phyloP scores from a whole-genome alignment of 2,888 invertebrate genomes.

The Ischnura elegans region DNA sequence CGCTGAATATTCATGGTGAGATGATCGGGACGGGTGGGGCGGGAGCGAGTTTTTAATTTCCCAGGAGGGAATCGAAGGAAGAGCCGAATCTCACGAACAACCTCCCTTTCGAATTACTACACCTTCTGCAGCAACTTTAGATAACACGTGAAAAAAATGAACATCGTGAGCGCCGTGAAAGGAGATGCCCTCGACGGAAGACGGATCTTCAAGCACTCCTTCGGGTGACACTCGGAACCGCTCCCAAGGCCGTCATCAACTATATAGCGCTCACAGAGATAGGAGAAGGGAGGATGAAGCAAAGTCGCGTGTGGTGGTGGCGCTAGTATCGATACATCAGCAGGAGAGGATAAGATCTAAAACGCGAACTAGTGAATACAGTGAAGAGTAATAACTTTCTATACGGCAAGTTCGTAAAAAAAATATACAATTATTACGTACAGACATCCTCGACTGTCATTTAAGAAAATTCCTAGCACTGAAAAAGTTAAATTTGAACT shows the following conservation, averaged over 20 bases:
- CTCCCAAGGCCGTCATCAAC: neutral
- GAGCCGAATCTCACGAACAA: neutral
- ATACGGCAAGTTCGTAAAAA: too few relatives aligned
- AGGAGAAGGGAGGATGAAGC: neutral
- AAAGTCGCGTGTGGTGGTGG: neutral
- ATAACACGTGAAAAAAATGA: neutral
- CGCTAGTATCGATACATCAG: too few relatives aligned
- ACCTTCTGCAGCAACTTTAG: neutral
- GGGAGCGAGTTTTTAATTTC: conserved; percentile 18
- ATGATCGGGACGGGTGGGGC: neutral
- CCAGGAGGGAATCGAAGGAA: conserved; percentile 3
- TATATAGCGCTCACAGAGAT: neutral
- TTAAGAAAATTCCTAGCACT: too few relatives aligned
- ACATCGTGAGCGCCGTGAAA: neutral
- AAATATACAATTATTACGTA: too few relatives aligned
- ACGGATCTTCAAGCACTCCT: neutral
- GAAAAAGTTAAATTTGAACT: too few relatives aligned
- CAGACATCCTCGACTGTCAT: too few relatives aligned
- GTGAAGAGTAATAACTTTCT: too few relatives aligned
- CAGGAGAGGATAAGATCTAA: too few relatives aligned
- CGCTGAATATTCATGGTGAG: conserved; percentile 9
- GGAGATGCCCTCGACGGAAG: neutral
- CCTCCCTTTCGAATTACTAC: neutral
- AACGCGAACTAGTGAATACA: too few relatives aligned
- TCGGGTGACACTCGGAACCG: neutral